These are phyloP conservation scores for Hymenopus coronatus DNA, from an alignment of 2,888 invertebrate genomes.

Conservation along the genomic window DNA sequence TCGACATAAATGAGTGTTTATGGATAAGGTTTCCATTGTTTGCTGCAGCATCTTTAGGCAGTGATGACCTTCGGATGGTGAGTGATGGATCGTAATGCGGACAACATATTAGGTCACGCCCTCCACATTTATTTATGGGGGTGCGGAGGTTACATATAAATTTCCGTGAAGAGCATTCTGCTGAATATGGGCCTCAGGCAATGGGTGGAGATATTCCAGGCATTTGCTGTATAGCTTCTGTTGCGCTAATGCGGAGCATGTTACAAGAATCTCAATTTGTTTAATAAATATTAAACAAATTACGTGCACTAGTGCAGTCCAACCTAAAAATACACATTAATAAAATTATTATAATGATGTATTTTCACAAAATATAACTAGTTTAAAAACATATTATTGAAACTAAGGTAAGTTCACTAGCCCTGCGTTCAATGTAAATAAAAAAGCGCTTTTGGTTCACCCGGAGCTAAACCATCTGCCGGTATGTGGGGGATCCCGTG, in stretches of 20 bases:
- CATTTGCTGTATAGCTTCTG: background rate
- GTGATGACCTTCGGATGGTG: background rate
- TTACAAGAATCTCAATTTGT: background rate
- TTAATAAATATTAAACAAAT: too few relatives aligned
- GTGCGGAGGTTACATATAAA: background rate
- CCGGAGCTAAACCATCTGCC: too few relatives aligned
- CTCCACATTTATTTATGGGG: background rate
- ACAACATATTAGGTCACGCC: background rate
- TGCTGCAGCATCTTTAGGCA: background rate
- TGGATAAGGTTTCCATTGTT: background rate
- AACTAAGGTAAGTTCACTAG: too few relatives aligned
- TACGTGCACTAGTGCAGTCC: too few relatives aligned
- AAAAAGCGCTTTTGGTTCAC: too few relatives aligned
- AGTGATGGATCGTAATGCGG: background rate
- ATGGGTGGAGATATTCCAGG: background rate
- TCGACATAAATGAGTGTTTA: background rate
- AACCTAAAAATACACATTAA: too few relatives aligned
- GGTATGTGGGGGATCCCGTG: too few relatives aligned
- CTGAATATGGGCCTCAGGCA: background rate
- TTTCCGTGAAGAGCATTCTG: background rate
- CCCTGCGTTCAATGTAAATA: too few relatives aligned
- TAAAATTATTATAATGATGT: too few relatives aligned
- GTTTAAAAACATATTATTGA: too few relatives aligned
- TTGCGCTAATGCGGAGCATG: background rate
- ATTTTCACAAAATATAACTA: too few relatives aligned